Percentiles rank a stretch among this genome's conserved stretches.
These are phyloP conservation scores for Eudasyphora cyanicolor DNA, from an alignment of 2,888 invertebrate species.

Conservation along the genomic window DNA sequence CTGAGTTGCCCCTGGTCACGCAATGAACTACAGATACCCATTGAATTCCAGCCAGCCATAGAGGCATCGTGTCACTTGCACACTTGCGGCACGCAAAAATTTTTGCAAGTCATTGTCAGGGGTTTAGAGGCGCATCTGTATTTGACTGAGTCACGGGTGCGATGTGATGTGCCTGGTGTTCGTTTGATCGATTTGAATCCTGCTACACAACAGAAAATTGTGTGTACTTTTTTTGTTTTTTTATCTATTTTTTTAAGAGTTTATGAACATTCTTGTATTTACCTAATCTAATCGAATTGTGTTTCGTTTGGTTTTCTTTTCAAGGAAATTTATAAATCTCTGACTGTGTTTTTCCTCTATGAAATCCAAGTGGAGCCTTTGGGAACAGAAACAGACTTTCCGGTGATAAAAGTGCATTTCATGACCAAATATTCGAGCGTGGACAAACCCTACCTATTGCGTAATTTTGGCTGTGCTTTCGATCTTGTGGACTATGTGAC, in stretches of 20 bases:
- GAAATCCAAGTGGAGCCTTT: constrained; percentile 86
- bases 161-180: constrained; percentile 83
- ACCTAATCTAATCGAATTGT: no score
- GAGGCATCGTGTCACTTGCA: constrained; percentile 89
- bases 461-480: constrained; percentile 85
- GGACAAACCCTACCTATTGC: constrained; percentile 74
- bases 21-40: constrained; percentile 86
- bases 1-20: constrained; percentile 90
- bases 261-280: background rate
- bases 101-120: constrained; percentile 88
- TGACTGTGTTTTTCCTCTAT: constrained; percentile 92
- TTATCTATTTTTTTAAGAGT: constrained; percentile 12
- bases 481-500: constrained; percentile 92
- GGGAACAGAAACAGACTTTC: constrained; percentile 82
- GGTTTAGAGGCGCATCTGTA: constrained; percentile 82
- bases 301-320: no score
- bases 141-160: constrained; percentile 81
- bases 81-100: constrained; percentile 92
- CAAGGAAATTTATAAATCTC: constrained; percentile 86
- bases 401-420: constrained; percentile 85
- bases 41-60: constrained; percentile 92
- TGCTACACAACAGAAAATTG: constrained; percentile 82
- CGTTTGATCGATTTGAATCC: constrained; percentile 86
- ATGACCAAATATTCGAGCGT: constrained; percentile 82
- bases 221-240: constrained; percentile 73